Percentiles rank a stretch among this genome's conserved stretches.
Evolutionary conservation across 37 sponge, comb jelly and placozoan species (phyloP).

Genomic region (Chondrosia reniformis): DNA sequence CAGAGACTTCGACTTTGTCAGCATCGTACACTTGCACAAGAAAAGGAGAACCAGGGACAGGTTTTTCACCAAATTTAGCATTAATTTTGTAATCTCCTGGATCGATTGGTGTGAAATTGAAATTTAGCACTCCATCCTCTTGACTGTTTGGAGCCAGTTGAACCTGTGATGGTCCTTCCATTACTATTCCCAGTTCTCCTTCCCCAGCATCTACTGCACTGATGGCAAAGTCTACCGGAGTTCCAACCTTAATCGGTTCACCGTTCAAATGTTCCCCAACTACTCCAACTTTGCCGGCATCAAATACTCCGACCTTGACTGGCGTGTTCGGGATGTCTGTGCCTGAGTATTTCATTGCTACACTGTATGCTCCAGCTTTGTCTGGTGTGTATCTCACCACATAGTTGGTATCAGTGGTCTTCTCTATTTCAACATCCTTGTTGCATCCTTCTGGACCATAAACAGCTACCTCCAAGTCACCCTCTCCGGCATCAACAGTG

Average conservation of each 20-base stretch:
- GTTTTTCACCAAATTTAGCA: conserved; percentile 59
- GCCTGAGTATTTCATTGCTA: neutral
- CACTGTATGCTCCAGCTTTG: neutral
- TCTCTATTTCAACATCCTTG: conserved; percentile 6
- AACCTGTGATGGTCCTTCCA: neutral
- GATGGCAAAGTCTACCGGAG: conserved; percentile 36
- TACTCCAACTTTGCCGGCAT: neutral
- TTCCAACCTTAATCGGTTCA: neutral
- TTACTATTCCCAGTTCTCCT: neutral
- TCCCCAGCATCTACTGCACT: conserved; percentile 36
- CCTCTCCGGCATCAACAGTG: conserved; percentile 76
- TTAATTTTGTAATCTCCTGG: conserved; percentile 73
- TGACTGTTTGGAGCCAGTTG: conserved; percentile 13
- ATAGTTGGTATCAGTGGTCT: conserved; percentile 5
- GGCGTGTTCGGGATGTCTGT: neutral
- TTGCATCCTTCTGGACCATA: conserved; percentile 17
- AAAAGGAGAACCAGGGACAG: conserved; percentile 72
- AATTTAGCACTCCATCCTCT: conserved; percentile 53
- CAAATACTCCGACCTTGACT: neutral
- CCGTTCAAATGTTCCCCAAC: neutral
- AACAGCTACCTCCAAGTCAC: conserved; percentile 54
- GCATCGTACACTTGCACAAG: conserved; percentile 76
- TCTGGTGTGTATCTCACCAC: conserved; percentile 12
- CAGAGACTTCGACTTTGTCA: conserved; percentile 54
- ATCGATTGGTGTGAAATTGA: conserved; percentile 41